phyloP scores from a whole-genome alignment of 2,888 invertebrate genomes.

The Acronicta leporina region DNA sequence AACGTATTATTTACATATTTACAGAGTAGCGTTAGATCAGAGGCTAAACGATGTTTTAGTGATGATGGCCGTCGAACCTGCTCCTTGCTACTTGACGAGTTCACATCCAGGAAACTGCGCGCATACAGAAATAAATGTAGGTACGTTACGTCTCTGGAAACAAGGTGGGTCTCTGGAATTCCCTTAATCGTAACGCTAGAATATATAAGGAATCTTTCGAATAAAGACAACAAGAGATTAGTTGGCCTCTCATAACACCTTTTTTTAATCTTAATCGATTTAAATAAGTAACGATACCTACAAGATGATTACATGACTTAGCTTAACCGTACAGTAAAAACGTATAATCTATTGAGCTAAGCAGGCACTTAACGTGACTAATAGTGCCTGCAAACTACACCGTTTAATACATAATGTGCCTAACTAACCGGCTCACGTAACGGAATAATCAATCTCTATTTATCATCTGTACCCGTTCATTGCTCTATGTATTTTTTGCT shows the following conservation, averaged over 20 bases:
- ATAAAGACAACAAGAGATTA: no score
- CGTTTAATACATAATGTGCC: conserved; percentile 26
- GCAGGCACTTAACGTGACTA: conserved; percentile 31
- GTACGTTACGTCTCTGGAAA: no score
- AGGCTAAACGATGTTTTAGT: background rate
- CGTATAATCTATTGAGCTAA: conserved; percentile 8
- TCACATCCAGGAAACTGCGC: no score
- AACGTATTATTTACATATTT: conserved; percentile 31
- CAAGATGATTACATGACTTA: conserved; percentile 11
- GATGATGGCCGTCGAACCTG: background rate
- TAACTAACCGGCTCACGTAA: conserved; percentile 18
- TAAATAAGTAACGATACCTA: background rate
- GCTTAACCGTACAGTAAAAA: conserved; percentile 16
- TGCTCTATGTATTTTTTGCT: conserved; percentile 42
- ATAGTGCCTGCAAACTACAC: conserved; percentile 22
- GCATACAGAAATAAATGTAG: no score
- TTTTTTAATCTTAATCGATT: no score
- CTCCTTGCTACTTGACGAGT: no score
- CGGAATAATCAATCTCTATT: conserved; percentile 38
- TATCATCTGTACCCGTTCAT: conserved; percentile 36
- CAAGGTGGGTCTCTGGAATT: no score
- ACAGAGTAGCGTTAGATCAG: conserved; percentile 21
- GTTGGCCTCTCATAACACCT: no score
- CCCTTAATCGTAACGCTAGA: no score
- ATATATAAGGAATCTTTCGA: no score